Evolutionary conservation across 2,113 vertebrate species (phyloP).

Genomic region (Neodontobutis hainanensis): DNA sequence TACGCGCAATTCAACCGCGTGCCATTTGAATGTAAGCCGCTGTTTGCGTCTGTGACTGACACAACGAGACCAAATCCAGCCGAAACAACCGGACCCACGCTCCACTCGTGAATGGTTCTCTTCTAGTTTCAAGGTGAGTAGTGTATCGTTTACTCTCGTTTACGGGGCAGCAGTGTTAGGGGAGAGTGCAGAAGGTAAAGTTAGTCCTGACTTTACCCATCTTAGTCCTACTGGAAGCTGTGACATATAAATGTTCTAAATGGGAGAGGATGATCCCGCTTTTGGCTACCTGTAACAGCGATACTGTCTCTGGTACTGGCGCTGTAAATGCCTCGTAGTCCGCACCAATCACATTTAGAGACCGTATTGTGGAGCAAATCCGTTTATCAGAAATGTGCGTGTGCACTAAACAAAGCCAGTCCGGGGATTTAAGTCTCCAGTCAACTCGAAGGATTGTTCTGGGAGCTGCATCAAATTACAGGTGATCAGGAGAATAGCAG

Average conservation of each 20-base stretch:
- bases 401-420: constrained; percentile 31
- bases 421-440: background rate
- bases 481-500: constrained; percentile 40
- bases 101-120: constrained; percentile 51
- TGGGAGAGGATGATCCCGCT: background rate
- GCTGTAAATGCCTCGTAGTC: constrained; percentile 23
- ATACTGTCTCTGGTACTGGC: background rate
- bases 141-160: background rate
- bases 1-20: constrained; percentile 16
- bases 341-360: constrained; percentile 13
- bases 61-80: constrained; percentile 2
- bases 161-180: constrained; percentile 7
- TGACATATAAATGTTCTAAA: background rate
- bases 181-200: constrained; percentile 37
- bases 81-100: constrained; percentile 31
- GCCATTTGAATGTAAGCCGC: constrained; percentile 29
- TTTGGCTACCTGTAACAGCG: constrained; percentile 38
- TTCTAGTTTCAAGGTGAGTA: constrained; percentile 68
- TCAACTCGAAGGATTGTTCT: constrained; percentile 24
- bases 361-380: background rate
- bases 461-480: constrained; percentile 24
- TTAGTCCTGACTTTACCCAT: constrained; percentile 52
- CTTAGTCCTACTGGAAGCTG: constrained; percentile 8
- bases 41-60: constrained; percentile 11
- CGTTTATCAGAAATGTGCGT: constrained; percentile 7